Base-by-base conservation (phyloP, 2,888 invertebrate species). In the Cheilosia pagana region DNA sequence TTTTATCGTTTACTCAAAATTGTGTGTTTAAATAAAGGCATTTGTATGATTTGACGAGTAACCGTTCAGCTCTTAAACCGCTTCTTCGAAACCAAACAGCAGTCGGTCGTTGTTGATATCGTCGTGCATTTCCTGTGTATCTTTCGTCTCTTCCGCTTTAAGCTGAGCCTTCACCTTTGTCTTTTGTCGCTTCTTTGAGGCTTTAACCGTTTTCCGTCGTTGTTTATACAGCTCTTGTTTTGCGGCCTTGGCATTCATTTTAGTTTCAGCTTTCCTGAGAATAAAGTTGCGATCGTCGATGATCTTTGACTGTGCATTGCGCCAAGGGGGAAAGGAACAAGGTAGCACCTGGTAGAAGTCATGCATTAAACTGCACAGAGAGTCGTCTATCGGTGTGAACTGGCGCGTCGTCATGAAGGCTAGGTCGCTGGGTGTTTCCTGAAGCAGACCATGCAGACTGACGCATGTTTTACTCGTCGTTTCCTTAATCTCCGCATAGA, bases 291-390 rank as follows among this genome's bases (percentile, higher is more conserved):
- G 60, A 31, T 86, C 86, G 10, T 86, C 79, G 1, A 86, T 76
- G 6, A 81, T 16, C 21, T 16, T 57, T 0, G 50, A 1, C n/a
- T 59, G 21, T 0, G 10, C 2, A 8, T 43, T 41, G 0, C 31
- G 23, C 52, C 74, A 67, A 28, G 68, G 86, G 35, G 87, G 87
- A 74, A 91, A 91, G 0, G 88, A 60, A 14, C 89, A 88, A 0
- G 91, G 91, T 39, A 90, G 31, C 16, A 89, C 65, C 6, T 88
- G 76, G 10, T 88, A 86, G 21, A 87, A 67, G 25, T 86, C 65
- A 59, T 91, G 91, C 62, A 90, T 45, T 8, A 87, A 85, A 41
- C 88, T 88, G 50, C 89, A 90, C 0, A 91, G 62, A 6, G 48
- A 65, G 10, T 88, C 79, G 14, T 87, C 88, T 14, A 91, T 90